phyloP scores from a whole-genome alignment of 2,888 invertebrate species.

The Drepanosiphum platanoidis region DNA sequence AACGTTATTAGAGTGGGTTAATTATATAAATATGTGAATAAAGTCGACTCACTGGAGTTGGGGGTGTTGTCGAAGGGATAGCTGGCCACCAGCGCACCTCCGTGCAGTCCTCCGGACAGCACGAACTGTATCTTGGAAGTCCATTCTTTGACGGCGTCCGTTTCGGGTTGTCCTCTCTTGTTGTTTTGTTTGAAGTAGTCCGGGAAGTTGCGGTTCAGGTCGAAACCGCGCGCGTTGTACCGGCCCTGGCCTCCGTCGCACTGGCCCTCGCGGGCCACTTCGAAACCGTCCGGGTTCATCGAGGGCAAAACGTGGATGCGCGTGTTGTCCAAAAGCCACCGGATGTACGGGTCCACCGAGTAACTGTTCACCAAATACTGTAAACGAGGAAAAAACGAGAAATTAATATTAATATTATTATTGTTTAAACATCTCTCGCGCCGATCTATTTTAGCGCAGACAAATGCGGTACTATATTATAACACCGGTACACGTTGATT shows the following conservation, averaged over 20 bases:
- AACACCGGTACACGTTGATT: no score
- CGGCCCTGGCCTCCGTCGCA: constrained; percentile 90
- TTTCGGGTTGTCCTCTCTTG: constrained; percentile 91
- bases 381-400: background rate
- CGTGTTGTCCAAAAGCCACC: constrained; percentile 92
- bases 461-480: no score
- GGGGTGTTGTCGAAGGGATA: constrained; percentile 97
- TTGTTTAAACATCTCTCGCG: background rate
- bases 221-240: constrained; percentile 87
- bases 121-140: constrained; percentile 92
- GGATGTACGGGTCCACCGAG: constrained; percentile 83
- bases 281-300: constrained; percentile 99
- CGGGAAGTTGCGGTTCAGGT: constrained; percentile 95
- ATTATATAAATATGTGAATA: background rate
- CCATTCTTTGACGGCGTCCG: constrained; percentile 94
- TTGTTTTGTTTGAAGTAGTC: constrained; percentile 92
- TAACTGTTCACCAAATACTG: constrained; percentile 87
- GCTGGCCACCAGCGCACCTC: constrained; percentile 94
- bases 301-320: constrained; percentile 96
- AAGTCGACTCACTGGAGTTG: constrained; percentile 85
- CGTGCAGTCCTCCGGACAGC: constrained; percentile 92
- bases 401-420: background rate
- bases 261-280: constrained; percentile 87
- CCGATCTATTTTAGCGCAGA: background rate
- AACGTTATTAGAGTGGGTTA: background rate